Evolutionary conservation across 2,888 invertebrate species (phyloP).

Genomic region (Ethmia dodecea): DNA sequence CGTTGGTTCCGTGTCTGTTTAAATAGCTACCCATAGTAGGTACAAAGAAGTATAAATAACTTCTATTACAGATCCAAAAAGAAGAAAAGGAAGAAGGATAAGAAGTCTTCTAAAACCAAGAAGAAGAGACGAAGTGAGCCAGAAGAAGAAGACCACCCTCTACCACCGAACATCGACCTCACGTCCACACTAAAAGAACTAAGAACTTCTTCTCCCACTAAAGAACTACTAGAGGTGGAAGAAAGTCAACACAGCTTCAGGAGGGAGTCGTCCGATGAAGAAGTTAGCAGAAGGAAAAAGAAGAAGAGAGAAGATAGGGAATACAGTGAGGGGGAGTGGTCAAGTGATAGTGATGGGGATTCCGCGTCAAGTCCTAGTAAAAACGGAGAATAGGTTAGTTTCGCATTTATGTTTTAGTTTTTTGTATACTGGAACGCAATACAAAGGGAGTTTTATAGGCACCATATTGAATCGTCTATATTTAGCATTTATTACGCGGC

Average conservation of each 20-base stretch:
- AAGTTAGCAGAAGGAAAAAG: slow-evolving; percentile 22
- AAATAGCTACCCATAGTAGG: too few species aligned
- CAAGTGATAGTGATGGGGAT: slow-evolving; percentile 56
- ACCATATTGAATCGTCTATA: too few species aligned
- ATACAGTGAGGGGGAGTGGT: slow-evolving; percentile 72
- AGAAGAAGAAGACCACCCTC: slow-evolving; percentile 24
- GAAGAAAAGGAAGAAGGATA: slow-evolving; percentile 60
- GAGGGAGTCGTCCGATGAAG: slow-evolving; percentile 31
- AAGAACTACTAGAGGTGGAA: slow-evolving; percentile 34
- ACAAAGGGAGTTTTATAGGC: too few species aligned
- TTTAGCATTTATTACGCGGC: too few species aligned
- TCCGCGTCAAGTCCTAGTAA: slow-evolving; percentile 34
- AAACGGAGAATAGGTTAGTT: slow-evolving; percentile 8
- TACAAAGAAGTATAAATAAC: too few species aligned
- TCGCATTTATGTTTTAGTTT: too few species aligned
- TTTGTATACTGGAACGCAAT: too few species aligned
- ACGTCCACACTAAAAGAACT: slow-evolving; percentile 55
- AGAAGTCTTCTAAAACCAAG: slow-evolving; percentile 46
- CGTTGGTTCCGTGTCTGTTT: too few species aligned
- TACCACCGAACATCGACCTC: slow-evolving; percentile 48
- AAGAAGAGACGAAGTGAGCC: slow-evolving; percentile 34
- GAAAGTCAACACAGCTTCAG: slow-evolving; percentile 23
- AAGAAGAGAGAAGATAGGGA: slow-evolving; percentile 42
- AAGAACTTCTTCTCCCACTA: slow-evolving; percentile 53
- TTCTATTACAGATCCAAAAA: slow-evolving; percentile 43